Base-by-base conservation (phyloP, 1,140 invertebrate species). In the Cryptotermes secundus region DNA sequence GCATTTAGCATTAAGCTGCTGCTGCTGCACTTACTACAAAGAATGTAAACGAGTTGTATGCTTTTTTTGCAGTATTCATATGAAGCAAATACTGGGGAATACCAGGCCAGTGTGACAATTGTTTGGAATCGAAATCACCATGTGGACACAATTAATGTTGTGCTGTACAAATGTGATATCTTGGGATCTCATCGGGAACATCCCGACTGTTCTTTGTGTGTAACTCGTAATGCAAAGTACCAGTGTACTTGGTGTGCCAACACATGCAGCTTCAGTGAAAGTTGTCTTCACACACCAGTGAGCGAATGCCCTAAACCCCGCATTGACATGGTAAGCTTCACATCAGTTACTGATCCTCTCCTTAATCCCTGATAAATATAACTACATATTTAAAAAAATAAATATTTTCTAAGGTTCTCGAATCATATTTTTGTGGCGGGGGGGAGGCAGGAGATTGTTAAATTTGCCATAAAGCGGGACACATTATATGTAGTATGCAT, bases 61-160 rank as follows among this genome's bases (percentile, higher is more conserved):
- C 22, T 86, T 86, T 86, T 86, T 86, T 90, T 90, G 84, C 87
- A 95, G 89, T 97, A 98, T 88, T 96, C 96, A 14, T 98, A 98
- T 90, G 95, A 97, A 90, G 94, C 94, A 38, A 92, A 94, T 86
- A 93, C 94, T 12, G 95, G 96, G 35, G 96, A 98, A 90, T 96
- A 97, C 87, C 94, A 96, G 89, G 97, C 96, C 0, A 95, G 94
- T 87, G 95, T 98, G 49, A 96, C 95, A 85, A 95, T 98, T 45
- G 94, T 97, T 34, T 98, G 97, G 97, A 98, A 98, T 90, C 92
- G 95, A 49, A 96, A 97, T 88, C 97, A 98, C 89, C 96, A 97
- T 88, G 94, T 98, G 79, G 97, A 98, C 88, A 96, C 95, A 14
- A 96, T 96, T 31, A 95, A 93, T 87, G 95, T 99, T 80, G 96